Evolutionary conservation across 2,113 vertebrate genomes (phyloP).

Genomic region (Heterocephalus glaber): DNA sequence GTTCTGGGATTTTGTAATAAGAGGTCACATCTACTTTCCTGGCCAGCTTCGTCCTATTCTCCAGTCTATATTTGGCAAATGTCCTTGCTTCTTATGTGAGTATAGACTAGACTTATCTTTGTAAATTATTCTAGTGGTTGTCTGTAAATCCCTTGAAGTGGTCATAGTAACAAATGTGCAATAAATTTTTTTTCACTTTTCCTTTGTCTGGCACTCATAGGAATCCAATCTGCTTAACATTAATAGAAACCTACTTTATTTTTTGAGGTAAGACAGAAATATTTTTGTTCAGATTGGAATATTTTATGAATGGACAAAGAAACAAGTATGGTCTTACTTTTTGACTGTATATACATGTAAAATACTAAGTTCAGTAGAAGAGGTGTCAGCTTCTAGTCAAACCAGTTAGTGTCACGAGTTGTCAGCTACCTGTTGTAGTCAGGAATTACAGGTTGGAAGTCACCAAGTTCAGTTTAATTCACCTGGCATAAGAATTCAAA

Average conservation of each 20-base stretch:
- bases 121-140: background rate
- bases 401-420: conserved; percentile 46
- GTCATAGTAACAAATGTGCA: background rate
- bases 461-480: background rate
- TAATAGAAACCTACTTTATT: background rate
- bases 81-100: background rate
- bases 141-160: conserved; percentile 27
- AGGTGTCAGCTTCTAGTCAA: conserved; percentile 42
- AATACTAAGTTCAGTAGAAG: background rate
- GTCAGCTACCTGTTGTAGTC: background rate
- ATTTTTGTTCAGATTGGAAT: background rate
- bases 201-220: background rate
- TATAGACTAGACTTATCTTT: background rate
- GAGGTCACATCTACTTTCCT: background rate
- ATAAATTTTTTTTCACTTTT: background rate
- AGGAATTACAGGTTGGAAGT: conserved; percentile 43
- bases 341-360: background rate
- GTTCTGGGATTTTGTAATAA: background rate
- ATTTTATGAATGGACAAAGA: conserved; percentile 17
- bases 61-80: background rate
- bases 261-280: background rate
- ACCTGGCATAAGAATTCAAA: background rate
- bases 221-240: background rate
- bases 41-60: background rate
- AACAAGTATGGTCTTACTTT: background rate